These are phyloP conservation scores for Pogonomyrmex barbatus DNA, from an alignment of 1,140 invertebrate species.

Conservation along the genomic window DNA sequence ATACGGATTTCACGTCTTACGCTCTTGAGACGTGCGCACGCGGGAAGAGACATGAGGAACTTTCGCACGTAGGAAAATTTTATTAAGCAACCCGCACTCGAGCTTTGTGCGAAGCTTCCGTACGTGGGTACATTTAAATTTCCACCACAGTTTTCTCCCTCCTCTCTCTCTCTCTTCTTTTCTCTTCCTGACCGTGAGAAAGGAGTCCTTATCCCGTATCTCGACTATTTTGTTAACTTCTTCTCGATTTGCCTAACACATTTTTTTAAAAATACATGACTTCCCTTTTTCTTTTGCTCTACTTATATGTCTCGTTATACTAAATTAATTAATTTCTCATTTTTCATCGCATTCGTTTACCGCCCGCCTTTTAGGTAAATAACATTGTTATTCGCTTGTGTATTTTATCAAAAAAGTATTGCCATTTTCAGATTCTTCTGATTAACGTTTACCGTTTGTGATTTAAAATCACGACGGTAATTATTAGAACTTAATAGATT, in stretches of 20 bases:
- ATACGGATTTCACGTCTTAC: slow-evolving; percentile 30
- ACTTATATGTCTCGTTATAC: not conserved
- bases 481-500: not conserved
- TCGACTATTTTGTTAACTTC: slow-evolving; percentile 38
- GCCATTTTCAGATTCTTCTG: not conserved
- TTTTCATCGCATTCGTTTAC: not conserved
- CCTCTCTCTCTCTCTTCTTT: not conserved
- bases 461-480: too few relatives aligned
- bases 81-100: slow-evolving; percentile 31
- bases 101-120: slow-evolving; percentile 15
- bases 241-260: not conserved
- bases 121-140: slow-evolving; percentile 53
- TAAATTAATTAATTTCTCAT: not conserved
- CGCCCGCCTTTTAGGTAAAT: not conserved
- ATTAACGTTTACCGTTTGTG: not conserved
- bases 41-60: not conserved
- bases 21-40: not conserved
- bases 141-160: not conserved
- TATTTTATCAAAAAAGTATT: not conserved
- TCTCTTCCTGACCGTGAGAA: not conserved
- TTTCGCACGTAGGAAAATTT: slow-evolving; percentile 37
- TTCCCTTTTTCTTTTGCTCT: not conserved
- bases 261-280: not conserved
- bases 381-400: not conserved
- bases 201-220: not conserved